Evolutionary conservation across 2,888 invertebrate genomes (phyloP).

Genomic region (Marronus borbonicus): DNA sequence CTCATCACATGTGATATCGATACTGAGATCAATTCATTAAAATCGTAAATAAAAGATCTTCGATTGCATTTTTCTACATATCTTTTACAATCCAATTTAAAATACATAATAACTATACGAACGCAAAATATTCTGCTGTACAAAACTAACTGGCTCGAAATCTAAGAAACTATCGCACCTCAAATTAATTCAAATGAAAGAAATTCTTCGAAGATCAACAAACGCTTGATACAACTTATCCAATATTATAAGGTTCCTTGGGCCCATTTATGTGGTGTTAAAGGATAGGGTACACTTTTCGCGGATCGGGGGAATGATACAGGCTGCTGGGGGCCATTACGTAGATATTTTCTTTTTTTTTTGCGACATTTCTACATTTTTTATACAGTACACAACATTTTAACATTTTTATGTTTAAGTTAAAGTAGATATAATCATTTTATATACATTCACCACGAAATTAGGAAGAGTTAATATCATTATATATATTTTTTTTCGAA

Average conservation of each 20-base stretch:
- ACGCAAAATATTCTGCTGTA: background rate
- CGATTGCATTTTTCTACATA: background rate
- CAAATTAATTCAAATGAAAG: background rate
- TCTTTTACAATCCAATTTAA: conserved; percentile 7
- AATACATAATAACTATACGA: conserved; percentile 9
- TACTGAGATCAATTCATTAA: conserved; percentile 12
- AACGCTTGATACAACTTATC: conserved; percentile 42
- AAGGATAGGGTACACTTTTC: conserved; percentile 55
- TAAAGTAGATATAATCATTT: conserved; percentile 52
- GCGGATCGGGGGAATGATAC: conserved; percentile 46
- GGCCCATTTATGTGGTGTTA: conserved; percentile 60
- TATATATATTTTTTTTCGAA: background rate
- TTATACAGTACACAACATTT: conserved; percentile 66
- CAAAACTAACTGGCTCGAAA: conserved; percentile 20
- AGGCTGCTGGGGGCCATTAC: conserved; percentile 56
- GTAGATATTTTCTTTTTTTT: conserved; percentile 57
- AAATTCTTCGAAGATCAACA: background rate
- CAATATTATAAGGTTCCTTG: conserved; percentile 56
- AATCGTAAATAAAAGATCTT: conserved; percentile 14
- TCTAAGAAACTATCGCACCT: background rate
- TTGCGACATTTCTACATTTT: conserved; percentile 48
- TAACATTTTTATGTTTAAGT: conserved; percentile 61
- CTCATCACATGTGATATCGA: conserved; percentile 21
- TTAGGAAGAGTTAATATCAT: conserved; percentile 44
- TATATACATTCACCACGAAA: conserved; percentile 63